Evolutionary conservation across 2,888 invertebrate genomes (phyloP).

Genomic region (Quadroppia sp.): DNA sequence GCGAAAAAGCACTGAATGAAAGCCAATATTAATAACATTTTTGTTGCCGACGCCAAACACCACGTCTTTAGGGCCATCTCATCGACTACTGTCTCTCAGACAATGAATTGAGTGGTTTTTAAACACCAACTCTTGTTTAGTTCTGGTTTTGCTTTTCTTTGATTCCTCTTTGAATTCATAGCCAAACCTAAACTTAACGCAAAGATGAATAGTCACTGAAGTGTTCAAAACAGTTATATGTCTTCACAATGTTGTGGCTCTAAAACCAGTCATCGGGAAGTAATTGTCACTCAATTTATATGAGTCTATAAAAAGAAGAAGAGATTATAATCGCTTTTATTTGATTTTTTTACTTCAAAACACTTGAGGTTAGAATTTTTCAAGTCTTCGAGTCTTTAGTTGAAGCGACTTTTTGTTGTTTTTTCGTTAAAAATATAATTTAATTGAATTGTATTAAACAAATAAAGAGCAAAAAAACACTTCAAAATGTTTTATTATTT

Average conservation of each 20-base stretch:
- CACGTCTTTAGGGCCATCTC: neutral
- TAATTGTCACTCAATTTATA: neutral
- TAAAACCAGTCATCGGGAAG: slow-evolving; percentile 9
- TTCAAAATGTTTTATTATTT: no score
- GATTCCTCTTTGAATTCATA: neutral
- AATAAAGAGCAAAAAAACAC: no score
- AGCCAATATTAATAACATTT: neutral
- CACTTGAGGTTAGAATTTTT: no score
- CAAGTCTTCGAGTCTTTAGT: no score
- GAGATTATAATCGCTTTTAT: neutral
- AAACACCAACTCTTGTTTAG: neutral
- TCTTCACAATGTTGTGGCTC: neutral
- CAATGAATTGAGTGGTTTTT: slow-evolving; percentile 14
- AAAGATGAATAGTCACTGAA: slow-evolving; percentile 19
- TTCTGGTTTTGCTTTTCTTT: neutral
- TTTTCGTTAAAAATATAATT: slow-evolving; percentile 4
- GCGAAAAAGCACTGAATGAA: neutral
- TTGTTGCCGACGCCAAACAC: neutral
- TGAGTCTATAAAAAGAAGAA: neutral
- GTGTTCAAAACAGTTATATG: slow-evolving; percentile 16
- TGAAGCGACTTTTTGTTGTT: no score
- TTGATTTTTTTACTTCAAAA: neutral
- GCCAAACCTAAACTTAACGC: slow-evolving; percentile 6
- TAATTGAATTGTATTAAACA: no score
- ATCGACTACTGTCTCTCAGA: neutral